Percentiles rank a stretch among this genome's conserved stretches.
Conservation (phyloP, 2,888 invertebrate species). For the Cosmopolites sordidus region DNA sequence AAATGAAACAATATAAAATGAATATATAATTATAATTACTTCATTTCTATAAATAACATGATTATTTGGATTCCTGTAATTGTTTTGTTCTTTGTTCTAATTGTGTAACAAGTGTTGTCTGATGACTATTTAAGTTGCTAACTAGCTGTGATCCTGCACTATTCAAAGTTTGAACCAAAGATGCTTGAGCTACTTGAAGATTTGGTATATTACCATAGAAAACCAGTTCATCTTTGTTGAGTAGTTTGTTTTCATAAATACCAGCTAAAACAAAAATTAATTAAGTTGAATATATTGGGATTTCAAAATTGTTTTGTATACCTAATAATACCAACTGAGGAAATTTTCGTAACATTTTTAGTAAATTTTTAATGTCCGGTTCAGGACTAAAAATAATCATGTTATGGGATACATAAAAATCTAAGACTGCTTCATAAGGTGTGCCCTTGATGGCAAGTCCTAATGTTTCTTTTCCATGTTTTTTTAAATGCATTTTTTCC, state of each 20-base stretch:
- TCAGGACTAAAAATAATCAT: constrained; percentile 68
- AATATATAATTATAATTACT: constrained; percentile 1
- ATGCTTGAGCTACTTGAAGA: constrained; percentile 61
- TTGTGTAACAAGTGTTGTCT: constrained; percentile 62
- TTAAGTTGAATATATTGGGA: not conserved
- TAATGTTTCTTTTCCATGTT: constrained; percentile 63
- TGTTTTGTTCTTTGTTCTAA: constrained; percentile 58
- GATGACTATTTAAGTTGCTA: constrained; percentile 63
- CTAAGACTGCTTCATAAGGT: constrained; percentile 62
- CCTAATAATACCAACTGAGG: constrained; percentile 70
- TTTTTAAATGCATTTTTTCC: constrained; percentile 65
- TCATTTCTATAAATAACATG: not conserved
- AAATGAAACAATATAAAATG: constrained; percentile 14
- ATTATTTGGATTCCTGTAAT: constrained; percentile 32
- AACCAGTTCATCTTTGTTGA: constrained; percentile 66
- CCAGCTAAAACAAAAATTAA: constrained; percentile 55
- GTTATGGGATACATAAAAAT: constrained; percentile 61
- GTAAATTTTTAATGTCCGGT: constrained; percentile 56
- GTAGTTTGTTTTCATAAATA: constrained; percentile 64
- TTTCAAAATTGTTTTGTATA: constrained; percentile 32
- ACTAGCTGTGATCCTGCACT: constrained; percentile 62
- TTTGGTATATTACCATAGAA: constrained; percentile 63
- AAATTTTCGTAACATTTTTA: constrained; percentile 64
- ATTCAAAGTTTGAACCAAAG: constrained; percentile 65
- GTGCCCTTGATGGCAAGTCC: constrained; percentile 63